phyloP scores from a whole-genome alignment of 2,888 invertebrate genomes.

The Cephus sareptanus region DNA sequence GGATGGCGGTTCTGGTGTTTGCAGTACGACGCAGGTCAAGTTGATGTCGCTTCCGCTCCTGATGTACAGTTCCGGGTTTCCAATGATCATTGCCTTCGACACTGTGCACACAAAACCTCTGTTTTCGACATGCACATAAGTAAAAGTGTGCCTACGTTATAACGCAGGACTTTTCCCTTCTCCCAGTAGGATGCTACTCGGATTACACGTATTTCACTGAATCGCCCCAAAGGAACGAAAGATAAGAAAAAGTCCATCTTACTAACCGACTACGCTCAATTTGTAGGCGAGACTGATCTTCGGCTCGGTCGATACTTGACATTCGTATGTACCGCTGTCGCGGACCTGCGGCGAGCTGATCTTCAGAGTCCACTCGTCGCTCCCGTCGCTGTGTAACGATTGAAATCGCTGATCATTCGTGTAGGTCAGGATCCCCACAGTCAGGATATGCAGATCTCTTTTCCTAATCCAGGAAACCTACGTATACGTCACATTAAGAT shows the following conservation, averaged over 20 bases:
- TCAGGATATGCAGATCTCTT: conserved; percentile 82
- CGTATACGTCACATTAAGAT: not conserved
- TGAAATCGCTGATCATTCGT: conserved; percentile 81
- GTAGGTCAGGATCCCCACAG: conserved; percentile 78
- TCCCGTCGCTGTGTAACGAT: conserved; percentile 77
- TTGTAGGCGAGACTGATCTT: conserved; percentile 81
- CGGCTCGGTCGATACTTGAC: conserved; percentile 83
- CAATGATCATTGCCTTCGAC: conserved; percentile 88
- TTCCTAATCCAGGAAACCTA: conserved; percentile 90
- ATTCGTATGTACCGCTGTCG: conserved; percentile 79
- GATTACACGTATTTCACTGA: not conserved
- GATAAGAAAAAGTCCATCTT: not conserved
- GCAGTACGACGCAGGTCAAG: conserved; percentile 86
- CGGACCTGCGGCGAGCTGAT: conserved; percentile 76
- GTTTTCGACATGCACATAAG: not conserved
- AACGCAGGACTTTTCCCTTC: not conserved
- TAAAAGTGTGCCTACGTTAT: not conserved
- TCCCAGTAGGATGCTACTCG: not conserved
- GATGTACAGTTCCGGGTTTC: conserved; percentile 87
- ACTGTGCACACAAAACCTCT: conserved; percentile 69
- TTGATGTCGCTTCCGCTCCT: conserved; percentile 93
- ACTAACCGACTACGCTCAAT: conserved; percentile 82
- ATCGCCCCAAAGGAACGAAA: not conserved
- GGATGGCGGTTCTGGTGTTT: conserved; percentile 85
- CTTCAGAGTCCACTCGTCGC: conserved; percentile 79